A percentile compares a stretch with the other conserved stretches of the same genome.
Evolutionary conservation across 2,113 vertebrate genomes (phyloP).

Genomic region (Thamnaconus septentrionalis): DNA sequence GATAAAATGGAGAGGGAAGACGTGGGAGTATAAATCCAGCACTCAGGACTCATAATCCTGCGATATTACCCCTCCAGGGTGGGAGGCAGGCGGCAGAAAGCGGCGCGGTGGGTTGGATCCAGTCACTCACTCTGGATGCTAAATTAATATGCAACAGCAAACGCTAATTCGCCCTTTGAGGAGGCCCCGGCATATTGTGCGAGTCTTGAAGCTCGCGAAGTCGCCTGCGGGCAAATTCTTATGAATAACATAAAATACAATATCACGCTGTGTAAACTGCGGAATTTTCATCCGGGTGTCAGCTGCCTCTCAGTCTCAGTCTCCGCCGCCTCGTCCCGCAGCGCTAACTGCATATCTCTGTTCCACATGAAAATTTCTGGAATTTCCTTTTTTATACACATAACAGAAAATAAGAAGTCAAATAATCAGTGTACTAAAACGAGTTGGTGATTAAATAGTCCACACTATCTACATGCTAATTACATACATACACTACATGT

Average conservation of each 20-base stretch:
- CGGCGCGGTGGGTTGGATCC: slow-evolving; percentile 54
- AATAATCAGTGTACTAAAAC: background rate
- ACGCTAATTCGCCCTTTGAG: slow-evolving; percentile 72
- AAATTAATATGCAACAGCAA: slow-evolving; percentile 76
- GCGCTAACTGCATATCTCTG: background rate
- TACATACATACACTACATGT: background rate
- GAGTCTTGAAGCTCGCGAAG: slow-evolving; percentile 40
- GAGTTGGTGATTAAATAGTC: no score
- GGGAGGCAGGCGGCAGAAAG: slow-evolving; percentile 37
- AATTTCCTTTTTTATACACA: background rate
- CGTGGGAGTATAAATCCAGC: slow-evolving; percentile 53
- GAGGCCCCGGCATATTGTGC: slow-evolving; percentile 47
- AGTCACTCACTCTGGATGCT: slow-evolving; percentile 61
- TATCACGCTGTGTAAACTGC: slow-evolving; percentile 38
- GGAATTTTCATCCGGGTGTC: slow-evolving; percentile 20
- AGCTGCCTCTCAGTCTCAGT: background rate
- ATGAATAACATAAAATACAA: slow-evolving; percentile 58
- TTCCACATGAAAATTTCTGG: no score
- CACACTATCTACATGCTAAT: no score
- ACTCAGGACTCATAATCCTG: slow-evolving; percentile 60
- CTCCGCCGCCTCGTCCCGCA: slow-evolving; percentile 8
- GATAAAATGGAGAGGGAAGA: slow-evolving; percentile 49
- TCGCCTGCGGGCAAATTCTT: slow-evolving; percentile 45
- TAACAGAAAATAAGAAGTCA: background rate
- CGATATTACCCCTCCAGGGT: slow-evolving; percentile 59